Base-by-base conservation (phyloP, 2,888 invertebrate species). In the Congeria kusceri region DNA sequence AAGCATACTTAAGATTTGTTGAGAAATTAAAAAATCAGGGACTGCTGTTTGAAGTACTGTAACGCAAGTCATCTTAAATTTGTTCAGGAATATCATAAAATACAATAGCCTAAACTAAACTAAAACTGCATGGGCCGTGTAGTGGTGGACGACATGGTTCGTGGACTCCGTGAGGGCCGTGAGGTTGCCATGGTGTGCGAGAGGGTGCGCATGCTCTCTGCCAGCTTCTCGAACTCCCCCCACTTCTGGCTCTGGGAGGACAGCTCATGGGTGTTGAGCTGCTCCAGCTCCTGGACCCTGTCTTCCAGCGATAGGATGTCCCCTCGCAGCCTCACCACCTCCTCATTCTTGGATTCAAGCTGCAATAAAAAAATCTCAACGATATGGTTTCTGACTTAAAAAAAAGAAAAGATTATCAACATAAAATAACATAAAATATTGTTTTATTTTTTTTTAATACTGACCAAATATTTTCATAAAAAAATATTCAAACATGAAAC, bases 191-290 rank as follows among this genome's bases (percentile, higher is more conserved):
- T 92, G 5, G 88, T 86, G 65, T 87, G 87, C 0, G 92, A 92
- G 53, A 93, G 79, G 5, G 83, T 87, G 67, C 91, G 87, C 93
- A 93, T 93, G 80, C 90, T 92, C 64, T 93, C 92, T 0, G 93
- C 93, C 63, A 93, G 85, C n/a, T 89, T 86, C 47, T 90, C 90
- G 80, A 93, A 92, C 86, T 93, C 93, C 57, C 90, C 90, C 93
- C 93, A 93, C 71, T 91, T 92, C 84, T 93, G 92, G 44, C 83
- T 89, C 80, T 93, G 92, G 23, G 91, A 75, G 1, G 87, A 83
- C 5, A 84, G 77, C 75, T 93, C 91, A 29, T 91, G 66, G 0
- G 80, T 65, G 39, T 77, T 80, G 11, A 89, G 76, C 25, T 88
- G 85, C n/a, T 79, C 74, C 7, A 80, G 25, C 44, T 80, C 80